Conservation (phyloP, 2,888 invertebrate species). For the Aphodius sticticus region DNA sequence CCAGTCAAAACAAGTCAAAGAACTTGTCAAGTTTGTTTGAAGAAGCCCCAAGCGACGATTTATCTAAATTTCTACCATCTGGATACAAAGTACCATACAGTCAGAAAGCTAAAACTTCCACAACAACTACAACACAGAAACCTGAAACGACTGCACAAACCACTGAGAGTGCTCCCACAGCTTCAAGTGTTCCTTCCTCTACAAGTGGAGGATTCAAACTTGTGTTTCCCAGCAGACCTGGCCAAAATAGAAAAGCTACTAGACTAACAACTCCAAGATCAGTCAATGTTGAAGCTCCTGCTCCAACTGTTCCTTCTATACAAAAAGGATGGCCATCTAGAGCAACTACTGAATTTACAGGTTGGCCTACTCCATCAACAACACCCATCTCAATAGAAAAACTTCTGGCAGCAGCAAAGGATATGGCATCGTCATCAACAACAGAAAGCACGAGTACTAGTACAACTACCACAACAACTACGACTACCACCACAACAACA, state of each 20-base stretch:
- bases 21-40: constrained; percentile 41
- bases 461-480: constrained; percentile 73
- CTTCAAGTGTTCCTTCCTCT: constrained; percentile 9
- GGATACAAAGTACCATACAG: constrained; percentile 55
- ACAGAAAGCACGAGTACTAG: constrained; percentile 59
- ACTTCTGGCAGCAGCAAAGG: constrained; percentile 70
- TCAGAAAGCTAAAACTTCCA: constrained; percentile 44
- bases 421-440: constrained; percentile 66
- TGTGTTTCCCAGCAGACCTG: constrained; percentile 77
- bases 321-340: constrained; percentile 83
- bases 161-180: constrained; percentile 30
- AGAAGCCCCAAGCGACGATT: constrained; percentile 58
- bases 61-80: constrained; percentile 59
- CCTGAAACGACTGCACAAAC: constrained; percentile 47
- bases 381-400: constrained; percentile 88
- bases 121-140: constrained; percentile 42
- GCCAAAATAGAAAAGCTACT: constrained; percentile 62
- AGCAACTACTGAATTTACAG: constrained; percentile 89
- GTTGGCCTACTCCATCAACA: constrained; percentile 89
- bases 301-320: constrained; percentile 49
- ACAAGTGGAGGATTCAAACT: constrained; percentile 43
- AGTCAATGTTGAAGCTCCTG: constrained; percentile 55
- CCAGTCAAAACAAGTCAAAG: constrained; percentile 36
- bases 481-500: constrained; percentile 76
- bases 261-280: constrained; percentile 66